A percentile compares a stretch with the other conserved stretches of the same genome.
Conservation (phyloP, 2,797 vertebrate species). For the Neopelma chrysocephalum region DNA sequence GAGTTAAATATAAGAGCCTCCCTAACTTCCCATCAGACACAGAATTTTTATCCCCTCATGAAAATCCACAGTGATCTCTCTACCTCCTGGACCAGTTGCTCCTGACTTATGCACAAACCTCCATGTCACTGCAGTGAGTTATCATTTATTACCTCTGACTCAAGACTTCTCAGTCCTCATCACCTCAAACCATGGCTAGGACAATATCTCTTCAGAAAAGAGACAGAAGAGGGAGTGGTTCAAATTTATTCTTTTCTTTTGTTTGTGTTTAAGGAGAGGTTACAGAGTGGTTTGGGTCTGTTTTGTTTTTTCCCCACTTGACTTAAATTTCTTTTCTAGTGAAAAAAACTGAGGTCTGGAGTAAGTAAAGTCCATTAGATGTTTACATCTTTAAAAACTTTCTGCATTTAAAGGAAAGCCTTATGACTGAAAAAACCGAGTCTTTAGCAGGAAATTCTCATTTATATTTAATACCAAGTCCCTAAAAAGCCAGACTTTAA, state of each 20-base stretch:
- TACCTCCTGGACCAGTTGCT: background rate
- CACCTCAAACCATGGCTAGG: background rate
- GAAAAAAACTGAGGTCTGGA: background rate
- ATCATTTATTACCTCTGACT: background rate
- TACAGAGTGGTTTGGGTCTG: background rate
- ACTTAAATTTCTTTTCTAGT: background rate
- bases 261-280: background rate
- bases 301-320: background rate
- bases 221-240: background rate
- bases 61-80: background rate
- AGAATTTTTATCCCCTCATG: background rate
- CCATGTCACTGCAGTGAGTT: background rate
- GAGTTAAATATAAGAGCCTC: background rate
- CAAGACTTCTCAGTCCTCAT: background rate
- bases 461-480: slow-evolving; percentile 33
- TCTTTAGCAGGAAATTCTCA: background rate
- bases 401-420: background rate
- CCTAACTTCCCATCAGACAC: background rate
- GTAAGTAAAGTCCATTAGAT: background rate
- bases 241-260: background rate
- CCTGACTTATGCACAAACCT: background rate
- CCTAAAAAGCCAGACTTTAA: slow-evolving; percentile 26
- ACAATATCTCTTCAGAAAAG: background rate
- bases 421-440: background rate
- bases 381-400: background rate